Evolutionary conservation across 2,888 invertebrate species (phyloP).

Genomic region (Hyles lineata): DNA sequence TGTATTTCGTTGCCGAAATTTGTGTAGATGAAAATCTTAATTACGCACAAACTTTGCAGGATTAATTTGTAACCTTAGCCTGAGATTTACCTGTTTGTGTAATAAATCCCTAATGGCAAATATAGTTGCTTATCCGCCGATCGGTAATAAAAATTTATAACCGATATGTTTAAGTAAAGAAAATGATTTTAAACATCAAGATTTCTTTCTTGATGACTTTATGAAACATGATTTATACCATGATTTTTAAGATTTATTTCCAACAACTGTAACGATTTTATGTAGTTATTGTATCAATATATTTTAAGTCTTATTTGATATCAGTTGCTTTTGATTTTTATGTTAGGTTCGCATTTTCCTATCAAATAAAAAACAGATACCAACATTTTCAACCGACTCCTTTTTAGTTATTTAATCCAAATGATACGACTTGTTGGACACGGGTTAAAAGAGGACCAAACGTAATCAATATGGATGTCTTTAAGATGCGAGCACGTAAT

Average conservation of each 20-base stretch:
- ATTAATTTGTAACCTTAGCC: slow-evolving; percentile 72
- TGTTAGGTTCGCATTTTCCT: too few relatives aligned
- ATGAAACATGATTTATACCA: too few relatives aligned
- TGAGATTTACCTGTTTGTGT: slow-evolving; percentile 54
- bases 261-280: too few relatives aligned
- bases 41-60: slow-evolving; percentile 70
- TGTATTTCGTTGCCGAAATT: slow-evolving; percentile 64
- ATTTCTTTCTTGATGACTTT: too few relatives aligned
- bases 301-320: too few relatives aligned
- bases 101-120: slow-evolving; percentile 50
- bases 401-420: too few relatives aligned
- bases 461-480: slow-evolving; percentile 23
- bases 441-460: neutral
- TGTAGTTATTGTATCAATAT: too few relatives aligned
- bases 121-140: neutral
- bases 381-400: neutral
- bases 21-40: slow-evolving; percentile 78
- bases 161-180: neutral
- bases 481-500: slow-evolving; percentile 42
- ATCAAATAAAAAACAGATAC: neutral
- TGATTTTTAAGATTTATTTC: too few relatives aligned
- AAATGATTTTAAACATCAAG: neutral
- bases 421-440: neutral
- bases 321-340: too few relatives aligned
- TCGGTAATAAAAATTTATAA: neutral